Percentiles rank a stretch among this genome's conserved stretches.
These are phyloP conservation scores for Polymixis flavicincta DNA, from an alignment of 2,888 invertebrate genomes.

Conservation along the genomic window DNA sequence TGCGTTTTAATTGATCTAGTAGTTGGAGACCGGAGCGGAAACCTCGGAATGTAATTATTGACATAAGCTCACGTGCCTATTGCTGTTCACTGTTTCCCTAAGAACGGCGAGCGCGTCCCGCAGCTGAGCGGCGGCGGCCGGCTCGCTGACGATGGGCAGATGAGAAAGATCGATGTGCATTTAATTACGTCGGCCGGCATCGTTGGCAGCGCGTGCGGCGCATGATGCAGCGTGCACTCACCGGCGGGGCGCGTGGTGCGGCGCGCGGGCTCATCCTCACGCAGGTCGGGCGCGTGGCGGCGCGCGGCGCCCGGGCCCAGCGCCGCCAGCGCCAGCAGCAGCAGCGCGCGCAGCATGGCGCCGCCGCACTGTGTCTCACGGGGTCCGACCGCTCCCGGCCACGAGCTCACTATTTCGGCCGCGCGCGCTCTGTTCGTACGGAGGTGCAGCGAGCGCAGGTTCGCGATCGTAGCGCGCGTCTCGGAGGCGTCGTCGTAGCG, in stretches of 20 bases:
- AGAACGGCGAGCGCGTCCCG: constrained; percentile 53
- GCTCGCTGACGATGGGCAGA: constrained; percentile 55
- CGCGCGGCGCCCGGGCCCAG: constrained; percentile 83
- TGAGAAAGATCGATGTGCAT: constrained; percentile 72
- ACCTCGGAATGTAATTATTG: constrained; percentile 82
- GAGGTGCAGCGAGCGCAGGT: constrained; percentile 77
- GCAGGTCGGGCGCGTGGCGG: constrained; percentile 92
- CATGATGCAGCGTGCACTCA: constrained; percentile 83
- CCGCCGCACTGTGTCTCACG: constrained; percentile 78
- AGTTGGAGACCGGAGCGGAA: constrained; percentile 69
- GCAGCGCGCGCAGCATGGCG: constrained; percentile 77
- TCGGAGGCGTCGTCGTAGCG: constrained; percentile 84
- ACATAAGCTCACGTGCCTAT: constrained; percentile 80
- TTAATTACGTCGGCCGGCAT: constrained; percentile 72
- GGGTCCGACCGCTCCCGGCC: constrained; percentile 80
- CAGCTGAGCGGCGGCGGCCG: constrained; percentile 57
- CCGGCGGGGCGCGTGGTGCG: constrained; percentile 92
- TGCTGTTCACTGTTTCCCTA: constrained; percentile 58
- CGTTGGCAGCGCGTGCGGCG: constrained; percentile 73
- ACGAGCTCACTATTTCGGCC: constrained; percentile 89
- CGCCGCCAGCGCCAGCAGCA: constrained; percentile 84
- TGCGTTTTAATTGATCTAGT: constrained; percentile 75
- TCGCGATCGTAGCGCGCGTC: constrained; percentile 81
- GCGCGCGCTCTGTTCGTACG: constrained; percentile 79
- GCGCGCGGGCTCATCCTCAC: constrained; percentile 92